Conservation (phyloP, 2,797 vertebrate species). For the Sebastes variabilis region DNA sequence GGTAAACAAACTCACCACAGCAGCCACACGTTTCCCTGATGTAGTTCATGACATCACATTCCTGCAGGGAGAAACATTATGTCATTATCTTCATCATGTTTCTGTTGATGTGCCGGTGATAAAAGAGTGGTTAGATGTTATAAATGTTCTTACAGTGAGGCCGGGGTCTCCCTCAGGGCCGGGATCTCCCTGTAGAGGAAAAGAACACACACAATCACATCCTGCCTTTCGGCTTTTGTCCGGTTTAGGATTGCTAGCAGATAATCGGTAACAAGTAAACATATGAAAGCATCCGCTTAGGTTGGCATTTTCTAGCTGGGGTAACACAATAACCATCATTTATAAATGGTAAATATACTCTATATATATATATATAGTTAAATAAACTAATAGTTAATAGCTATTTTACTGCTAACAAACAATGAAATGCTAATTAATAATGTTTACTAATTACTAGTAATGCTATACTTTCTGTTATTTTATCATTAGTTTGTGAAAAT, state of each 20-base stretch:
- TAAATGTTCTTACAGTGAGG: conserved; percentile 88
- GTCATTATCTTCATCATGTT: not conserved
- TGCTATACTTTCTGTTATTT: too few relatives aligned
- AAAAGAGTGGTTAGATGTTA: not conserved
- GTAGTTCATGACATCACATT: conserved; percentile 98
- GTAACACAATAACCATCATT: too few relatives aligned
- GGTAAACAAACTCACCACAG: conserved; percentile 86
- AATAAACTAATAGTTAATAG: too few relatives aligned
- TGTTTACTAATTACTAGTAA: too few relatives aligned
- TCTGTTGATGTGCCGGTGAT: not conserved
- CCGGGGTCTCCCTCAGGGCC: conserved; percentile 94
- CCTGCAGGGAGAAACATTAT: conserved; percentile 75
- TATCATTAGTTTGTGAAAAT: too few relatives aligned
- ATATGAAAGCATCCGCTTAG: not conserved
- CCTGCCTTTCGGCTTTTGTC: not conserved
- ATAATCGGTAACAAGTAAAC: not conserved
- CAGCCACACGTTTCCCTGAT: conserved; percentile 97
- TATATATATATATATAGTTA: too few relatives aligned
- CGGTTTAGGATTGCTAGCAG: not conserved
- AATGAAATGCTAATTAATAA: too few relatives aligned
- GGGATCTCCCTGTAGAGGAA: conserved; percentile 84
- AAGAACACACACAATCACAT: conserved; percentile 11
- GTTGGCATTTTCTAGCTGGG: not conserved
- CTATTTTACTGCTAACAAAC: too few relatives aligned
- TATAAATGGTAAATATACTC: too few relatives aligned